Evolutionary conservation across 2,888 invertebrate genomes (phyloP).

Genomic region (Meloe dianella): DNA sequence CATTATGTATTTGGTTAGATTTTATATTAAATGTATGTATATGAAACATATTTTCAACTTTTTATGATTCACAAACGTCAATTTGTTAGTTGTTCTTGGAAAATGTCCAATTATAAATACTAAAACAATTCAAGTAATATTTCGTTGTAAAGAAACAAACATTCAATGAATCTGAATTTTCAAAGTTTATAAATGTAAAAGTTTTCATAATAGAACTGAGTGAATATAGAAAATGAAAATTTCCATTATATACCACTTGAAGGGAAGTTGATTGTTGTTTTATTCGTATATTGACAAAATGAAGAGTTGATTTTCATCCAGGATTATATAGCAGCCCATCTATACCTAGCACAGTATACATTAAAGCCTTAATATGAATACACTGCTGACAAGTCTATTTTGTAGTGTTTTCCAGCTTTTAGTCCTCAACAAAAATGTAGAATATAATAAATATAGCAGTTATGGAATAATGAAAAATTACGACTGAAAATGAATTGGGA

Average conservation of each 20-base stretch:
- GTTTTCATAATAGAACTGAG: neutral
- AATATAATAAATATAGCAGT: neutral
- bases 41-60: neutral
- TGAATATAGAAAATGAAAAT: neutral
- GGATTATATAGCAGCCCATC: neutral
- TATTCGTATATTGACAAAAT: neutral
- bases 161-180: too few species aligned
- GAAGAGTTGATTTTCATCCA: neutral
- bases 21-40: neutral
- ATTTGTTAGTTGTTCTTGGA: neutral
- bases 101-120: neutral
- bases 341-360: neutral
- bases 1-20: neutral
- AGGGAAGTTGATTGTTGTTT: neutral
- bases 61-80: neutral
- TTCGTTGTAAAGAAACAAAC: neutral
- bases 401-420: neutral
- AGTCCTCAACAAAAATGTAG: neutral
- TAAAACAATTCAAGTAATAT: neutral
- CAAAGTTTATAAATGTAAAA: neutral
- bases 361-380: neutral
- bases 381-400: conserved; percentile 2
- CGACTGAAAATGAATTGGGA: neutral
- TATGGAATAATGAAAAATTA: neutral
- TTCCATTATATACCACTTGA: neutral